phyloP scores from a whole-genome alignment of 2,888 invertebrate species.

The Drosophila macrospina region DNA sequence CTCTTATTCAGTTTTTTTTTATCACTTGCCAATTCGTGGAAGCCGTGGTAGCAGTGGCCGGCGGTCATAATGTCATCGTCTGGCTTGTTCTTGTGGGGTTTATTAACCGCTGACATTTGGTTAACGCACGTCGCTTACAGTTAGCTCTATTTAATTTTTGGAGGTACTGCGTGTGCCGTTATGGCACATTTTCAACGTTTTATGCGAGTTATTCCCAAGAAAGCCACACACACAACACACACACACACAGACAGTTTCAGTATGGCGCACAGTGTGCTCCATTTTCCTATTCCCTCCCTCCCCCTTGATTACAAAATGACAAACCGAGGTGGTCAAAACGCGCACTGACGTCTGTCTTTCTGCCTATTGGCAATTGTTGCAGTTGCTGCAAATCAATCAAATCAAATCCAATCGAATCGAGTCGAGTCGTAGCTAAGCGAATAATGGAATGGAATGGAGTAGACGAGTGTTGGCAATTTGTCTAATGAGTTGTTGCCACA shows the following conservation, averaged over 20 bases:
- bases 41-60: slow-evolving; percentile 15
- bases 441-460: slow-evolving; percentile 26
- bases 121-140: slow-evolving; percentile 72
- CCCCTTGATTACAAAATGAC: slow-evolving; percentile 56
- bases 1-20: slow-evolving; percentile 25
- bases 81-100: slow-evolving; percentile 36
- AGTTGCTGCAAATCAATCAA: slow-evolving; percentile 74
- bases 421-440: too few species aligned
- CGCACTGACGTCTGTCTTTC: slow-evolving; percentile 33
- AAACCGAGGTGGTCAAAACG: slow-evolving; percentile 28
- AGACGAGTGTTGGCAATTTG: slow-evolving; percentile 63
- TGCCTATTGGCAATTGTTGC: slow-evolving; percentile 55
- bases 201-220: slow-evolving; percentile 65
- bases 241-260: not conserved
- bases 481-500: slow-evolving; percentile 80
- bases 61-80: slow-evolving; percentile 41
- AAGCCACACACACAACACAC: slow-evolving; percentile 33
- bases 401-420: slow-evolving; percentile 27
- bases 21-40: slow-evolving; percentile 56
- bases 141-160: slow-evolving; percentile 60
- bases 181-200: slow-evolving; percentile 72
- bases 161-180: slow-evolving; percentile 62
- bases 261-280: slow-evolving; percentile 20
- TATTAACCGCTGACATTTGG: slow-evolving; percentile 76
- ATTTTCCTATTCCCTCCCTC: slow-evolving; percentile 15